Evolutionary conservation across 2,113 vertebrate genomes (phyloP).

Genomic region (Thermophis baileyi): DNA sequence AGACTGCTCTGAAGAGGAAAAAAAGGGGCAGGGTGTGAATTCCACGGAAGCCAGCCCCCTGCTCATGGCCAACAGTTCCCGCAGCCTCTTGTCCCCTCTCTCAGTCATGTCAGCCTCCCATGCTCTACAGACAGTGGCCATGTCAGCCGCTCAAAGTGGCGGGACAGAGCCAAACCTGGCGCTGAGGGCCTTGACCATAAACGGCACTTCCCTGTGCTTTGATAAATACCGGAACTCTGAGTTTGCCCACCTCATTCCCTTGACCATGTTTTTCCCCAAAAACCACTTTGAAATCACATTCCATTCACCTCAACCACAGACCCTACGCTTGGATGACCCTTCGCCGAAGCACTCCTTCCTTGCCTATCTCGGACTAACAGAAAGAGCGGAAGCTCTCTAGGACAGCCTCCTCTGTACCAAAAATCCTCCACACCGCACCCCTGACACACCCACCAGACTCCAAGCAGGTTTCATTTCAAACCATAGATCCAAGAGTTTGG

Average conservation of each 20-base stretch:
- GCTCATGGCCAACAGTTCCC: slow-evolving; percentile 74
- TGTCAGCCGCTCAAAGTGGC: slow-evolving; percentile 80
- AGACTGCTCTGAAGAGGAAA: slow-evolving; percentile 74
- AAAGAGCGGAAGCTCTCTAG: slow-evolving; percentile 93
- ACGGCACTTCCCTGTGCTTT: slow-evolving; percentile 74
- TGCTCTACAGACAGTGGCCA: slow-evolving; percentile 91
- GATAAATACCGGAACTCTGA: slow-evolving; percentile 93
- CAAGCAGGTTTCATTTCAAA: slow-evolving; percentile 79
- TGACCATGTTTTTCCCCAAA: slow-evolving; percentile 91
- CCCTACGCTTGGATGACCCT: slow-evolving; percentile 71
- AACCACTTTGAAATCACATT: slow-evolving; percentile 88
- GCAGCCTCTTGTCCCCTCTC: slow-evolving; percentile 84
- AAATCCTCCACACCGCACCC: slow-evolving; percentile 52
- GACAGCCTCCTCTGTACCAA: slow-evolving; percentile 71
- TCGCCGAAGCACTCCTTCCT: slow-evolving; percentile 98
- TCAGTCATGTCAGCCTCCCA: slow-evolving; percentile 93
- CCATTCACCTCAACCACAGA: slow-evolving; percentile 83
- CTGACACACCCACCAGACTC: slow-evolving; percentile 64
- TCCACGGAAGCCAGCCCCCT: slow-evolving; percentile 65
- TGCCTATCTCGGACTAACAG: slow-evolving; percentile 94
- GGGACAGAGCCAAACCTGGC: slow-evolving; percentile 68
- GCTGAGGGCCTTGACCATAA: slow-evolving; percentile 77
- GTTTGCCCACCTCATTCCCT: slow-evolving; percentile 93
- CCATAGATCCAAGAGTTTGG: slow-evolving; percentile 58
- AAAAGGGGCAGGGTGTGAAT: slow-evolving; percentile 66